These are phyloP conservation scores for Epinotia demarniana DNA, from an alignment of 2,888 invertebrate species.

Conservation along the genomic window DNA sequence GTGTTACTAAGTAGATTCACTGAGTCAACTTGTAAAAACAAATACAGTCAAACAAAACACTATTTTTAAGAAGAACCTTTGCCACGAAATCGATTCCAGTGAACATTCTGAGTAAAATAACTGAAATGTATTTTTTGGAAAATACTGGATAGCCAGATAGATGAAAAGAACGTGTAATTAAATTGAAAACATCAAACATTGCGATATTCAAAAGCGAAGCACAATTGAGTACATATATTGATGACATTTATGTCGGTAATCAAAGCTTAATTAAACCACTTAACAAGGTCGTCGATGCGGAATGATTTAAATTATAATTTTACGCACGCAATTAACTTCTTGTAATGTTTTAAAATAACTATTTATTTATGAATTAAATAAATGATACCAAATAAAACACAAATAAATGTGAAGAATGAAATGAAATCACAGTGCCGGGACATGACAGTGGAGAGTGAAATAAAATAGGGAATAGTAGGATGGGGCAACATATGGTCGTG, in stretches of 20 bases:
- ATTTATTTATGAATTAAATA: constrained; percentile 57
- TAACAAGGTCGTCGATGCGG: constrained; percentile 56
- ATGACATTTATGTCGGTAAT: constrained; percentile 44
- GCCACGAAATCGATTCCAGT: constrained; percentile 81
- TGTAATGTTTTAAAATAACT: constrained; percentile 81
- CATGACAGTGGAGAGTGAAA: constrained; percentile 63
- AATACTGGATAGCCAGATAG: constrained; percentile 28
- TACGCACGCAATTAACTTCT: constrained; percentile 79
- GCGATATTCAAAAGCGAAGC: constrained; percentile 50
- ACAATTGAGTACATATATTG: constrained; percentile 45
- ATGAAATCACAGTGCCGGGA: constrained; percentile 61
- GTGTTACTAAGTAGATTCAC: not conserved
- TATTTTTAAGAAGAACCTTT: constrained; percentile 30
- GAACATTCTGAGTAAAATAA: constrained; percentile 47
- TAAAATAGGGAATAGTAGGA: constrained; percentile 63
- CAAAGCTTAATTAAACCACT: constrained; percentile 57
- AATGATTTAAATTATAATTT: constrained; percentile 52
- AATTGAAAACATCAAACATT: constrained; percentile 49
- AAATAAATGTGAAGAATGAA: constrained; percentile 57
- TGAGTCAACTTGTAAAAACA: not conserved
- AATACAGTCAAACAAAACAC: not conserved
- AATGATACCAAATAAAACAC: constrained; percentile 53
- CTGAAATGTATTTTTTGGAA: not conserved
- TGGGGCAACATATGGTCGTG: constrained; percentile 65
- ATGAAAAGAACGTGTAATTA: constrained; percentile 44